Evolutionary conservation across 2,888 invertebrate species (phyloP).

Genomic region (Toxonevra muliebris): DNA sequence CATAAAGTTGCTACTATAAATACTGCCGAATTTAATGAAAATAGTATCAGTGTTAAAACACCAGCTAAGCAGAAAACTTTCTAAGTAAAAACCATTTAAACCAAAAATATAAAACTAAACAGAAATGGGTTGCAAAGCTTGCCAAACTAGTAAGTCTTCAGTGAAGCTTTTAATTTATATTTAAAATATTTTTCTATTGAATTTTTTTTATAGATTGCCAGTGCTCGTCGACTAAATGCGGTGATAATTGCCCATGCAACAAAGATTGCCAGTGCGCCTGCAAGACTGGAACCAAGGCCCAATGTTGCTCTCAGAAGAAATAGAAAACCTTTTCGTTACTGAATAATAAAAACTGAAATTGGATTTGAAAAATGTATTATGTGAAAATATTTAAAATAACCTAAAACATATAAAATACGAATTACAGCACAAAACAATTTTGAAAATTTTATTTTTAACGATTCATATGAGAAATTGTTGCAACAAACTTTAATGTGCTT

Average conservation of each 20-base stretch:
- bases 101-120: constrained; percentile 7
- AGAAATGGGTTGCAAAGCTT: constrained; percentile 36
- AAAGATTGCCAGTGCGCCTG: constrained; percentile 52
- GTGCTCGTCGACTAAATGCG: constrained; percentile 52
- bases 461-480: too few relatives aligned
- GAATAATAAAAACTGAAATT: too few relatives aligned
- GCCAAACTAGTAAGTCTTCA: constrained; percentile 48
- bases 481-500: too few relatives aligned
- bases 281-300: constrained; percentile 44
- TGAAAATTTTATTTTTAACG: too few relatives aligned
- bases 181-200: too few relatives aligned
- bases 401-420: too few relatives aligned
- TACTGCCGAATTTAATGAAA: background rate
- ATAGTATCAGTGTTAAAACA: background rate
- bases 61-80: constrained; percentile 8
- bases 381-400: too few relatives aligned
- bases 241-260: constrained; percentile 51
- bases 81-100: background rate
- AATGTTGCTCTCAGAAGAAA: constrained; percentile 35
- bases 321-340: too few relatives aligned
- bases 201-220: constrained; percentile 47
- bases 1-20: background rate
- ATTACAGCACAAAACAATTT: too few relatives aligned
- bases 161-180: background rate
- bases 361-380: too few relatives aligned